Evolutionary conservation across 2,888 invertebrate species (phyloP), one percentile per base, ranked within the genome.

Genomic region (Callimorpha dominula): DNA sequence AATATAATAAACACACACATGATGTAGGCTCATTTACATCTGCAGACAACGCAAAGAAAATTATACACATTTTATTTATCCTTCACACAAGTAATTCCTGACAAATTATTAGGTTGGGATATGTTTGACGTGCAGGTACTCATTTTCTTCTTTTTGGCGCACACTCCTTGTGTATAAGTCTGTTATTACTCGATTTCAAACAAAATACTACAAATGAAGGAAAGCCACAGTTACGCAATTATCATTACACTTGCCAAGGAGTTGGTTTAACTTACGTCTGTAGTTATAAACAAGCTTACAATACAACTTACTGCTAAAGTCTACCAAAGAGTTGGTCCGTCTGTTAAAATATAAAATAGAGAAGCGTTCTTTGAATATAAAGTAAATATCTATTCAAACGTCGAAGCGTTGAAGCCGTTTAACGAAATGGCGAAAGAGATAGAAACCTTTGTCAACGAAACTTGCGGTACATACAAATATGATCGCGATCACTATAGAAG

Each of bases 251-350:
- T 72, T 43, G 42, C 65, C 72, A 72, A 75, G 71, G 73, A 78
- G 73, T 68, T 67, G 65, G 68, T 75, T 78, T 69, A 65, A 52
- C 42, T 81, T 78, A 78, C 75, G 79, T 82, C 78, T 86, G 87
- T 85, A 89, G 89, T 85, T 83, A 86, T 82, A 88, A 89, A 86
- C 85, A 81, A 77, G 82, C 77, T 84, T 73, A 81, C 82, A 84
- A 84, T 81, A 84, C 78, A 86, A 89, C 91, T 92, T 92, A 94
- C 89, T 87, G 85, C 92, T 94, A 93, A 88, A 90, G 84, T 88
- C 92, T 93, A 94, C 89, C 87, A 88, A 88, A 92, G 91, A 91
- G 87, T 94, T 94, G 94, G 94, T 94, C 94, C 94, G 83, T 92
- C 90, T 88, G 91, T 89, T 91, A 90, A 91, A 91, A 88, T 89